Evolutionary conservation across 1,140 invertebrate species (phyloP).

Genomic region (Ceratosolen solmsi): DNA sequence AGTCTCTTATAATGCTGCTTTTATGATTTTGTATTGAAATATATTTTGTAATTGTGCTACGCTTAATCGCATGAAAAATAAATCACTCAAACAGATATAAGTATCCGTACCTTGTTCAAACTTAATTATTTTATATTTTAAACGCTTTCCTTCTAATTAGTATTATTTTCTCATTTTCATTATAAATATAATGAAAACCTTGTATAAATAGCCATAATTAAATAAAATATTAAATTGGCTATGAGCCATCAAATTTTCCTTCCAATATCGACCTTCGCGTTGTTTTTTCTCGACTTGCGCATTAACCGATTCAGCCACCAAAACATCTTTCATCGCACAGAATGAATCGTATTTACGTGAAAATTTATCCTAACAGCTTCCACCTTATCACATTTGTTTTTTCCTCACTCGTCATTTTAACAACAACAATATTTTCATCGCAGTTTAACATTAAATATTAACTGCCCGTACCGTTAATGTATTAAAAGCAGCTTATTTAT

Average conservation of each 20-base stretch:
- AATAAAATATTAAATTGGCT: neutral
- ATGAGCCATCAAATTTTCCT: neutral
- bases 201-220: neutral
- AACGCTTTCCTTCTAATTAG: no score
- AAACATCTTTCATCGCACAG: neutral
- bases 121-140: constrained; percentile 18
- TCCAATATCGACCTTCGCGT: neutral
- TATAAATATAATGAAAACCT: neutral
- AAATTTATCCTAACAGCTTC: neutral
- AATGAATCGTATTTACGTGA: no score
- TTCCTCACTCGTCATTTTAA: neutral
- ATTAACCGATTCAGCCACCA: no score
- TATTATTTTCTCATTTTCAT: neutral
- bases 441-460: neutral
- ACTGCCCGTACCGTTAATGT: neutral
- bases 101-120: neutral
- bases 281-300: neutral
- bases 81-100: neutral
- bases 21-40: constrained; percentile 25
- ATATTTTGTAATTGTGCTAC: constrained; percentile 22
- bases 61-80: constrained; percentile 4
- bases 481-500: constrained; percentile 16
- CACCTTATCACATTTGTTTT: neutral
- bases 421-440: constrained; percentile 4
- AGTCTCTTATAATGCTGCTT: neutral